Conservation (phyloP, 2,113 vertebrate species). For the Eulemur macaco region DNA sequence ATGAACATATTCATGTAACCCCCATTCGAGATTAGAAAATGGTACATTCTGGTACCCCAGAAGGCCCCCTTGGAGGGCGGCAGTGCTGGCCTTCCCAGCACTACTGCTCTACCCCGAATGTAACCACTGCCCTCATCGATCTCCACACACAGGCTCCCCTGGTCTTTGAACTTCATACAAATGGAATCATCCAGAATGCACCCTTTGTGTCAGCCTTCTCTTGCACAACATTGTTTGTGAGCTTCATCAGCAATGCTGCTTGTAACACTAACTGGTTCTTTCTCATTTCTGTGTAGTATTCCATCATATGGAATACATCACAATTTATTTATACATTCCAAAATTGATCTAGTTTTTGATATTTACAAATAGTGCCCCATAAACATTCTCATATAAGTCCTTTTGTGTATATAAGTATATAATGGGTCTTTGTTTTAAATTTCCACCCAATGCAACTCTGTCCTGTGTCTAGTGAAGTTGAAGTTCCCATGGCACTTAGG, state of each 20-base stretch:
- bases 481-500: neutral
- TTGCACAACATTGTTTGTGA: neutral
- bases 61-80: fast-evolving
- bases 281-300: neutral
- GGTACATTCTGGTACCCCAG: neutral
- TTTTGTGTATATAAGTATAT: neutral
- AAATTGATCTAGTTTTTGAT: neutral
- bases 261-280: neutral
- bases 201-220: neutral
- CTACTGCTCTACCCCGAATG: neutral
- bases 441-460: neutral
- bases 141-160: too few relatives aligned
- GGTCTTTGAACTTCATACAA: neutral
- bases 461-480: neutral
- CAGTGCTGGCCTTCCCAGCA: too few relatives aligned
- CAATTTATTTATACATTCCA: neutral
- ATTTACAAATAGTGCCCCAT: neutral
- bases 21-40: neutral
- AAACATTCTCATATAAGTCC: neutral
- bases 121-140: neutral
- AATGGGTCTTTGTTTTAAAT: neutral
- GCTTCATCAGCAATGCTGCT: neutral
- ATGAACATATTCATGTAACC: neutral
- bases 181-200: neutral
- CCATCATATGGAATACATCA: too few relatives aligned